Evolutionary conservation across 2,113 vertebrate genomes (phyloP), one percentile per base, ranked within the genome.

Genomic region (Vombatus ursinus): DNA sequence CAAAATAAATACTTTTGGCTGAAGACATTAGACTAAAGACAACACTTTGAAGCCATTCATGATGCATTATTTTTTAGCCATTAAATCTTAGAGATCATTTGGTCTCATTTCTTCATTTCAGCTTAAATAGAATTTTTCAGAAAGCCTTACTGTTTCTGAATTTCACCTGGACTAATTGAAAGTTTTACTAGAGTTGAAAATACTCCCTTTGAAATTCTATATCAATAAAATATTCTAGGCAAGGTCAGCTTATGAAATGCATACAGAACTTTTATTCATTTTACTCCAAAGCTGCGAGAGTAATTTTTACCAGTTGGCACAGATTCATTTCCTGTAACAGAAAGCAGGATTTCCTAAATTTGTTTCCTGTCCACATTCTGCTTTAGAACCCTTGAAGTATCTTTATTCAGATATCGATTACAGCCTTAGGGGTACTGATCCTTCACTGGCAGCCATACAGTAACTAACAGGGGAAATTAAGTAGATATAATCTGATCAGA

Each of bases 321-420:
- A 97, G 97, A 98, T 99, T 98, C 96, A 96, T 99, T 99, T 99
- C 99, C 99, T 99, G 98, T 98, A 93, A 98, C 98, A 98, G 98
- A 99, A 99, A 98, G 98, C 98, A 98, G 98, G 98, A 99, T 99
- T 99, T 99, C 99, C 99, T 99, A 98, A 98, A 99, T 99, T 98
- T 98, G 98, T 98, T 99, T 99, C 98, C 98, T 98, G 98, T 98
- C 97, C 96, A 90, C 8, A 25, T 98, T 98, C 98, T 95, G 94
- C 92, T 95, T 92, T 95, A 98, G 96, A 91, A 97, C 95, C 96
- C 96, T 97, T 96, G 97, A 97, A 97, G 95, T 97, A 97, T 97
- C 97, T 98, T 97, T 98, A 97, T 98, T 98, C 98, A 98, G 98
- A 48, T 97, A 98, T 98, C 95, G 0, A 93, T 98, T 98, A 97